Evolutionary conservation across 2,113 vertebrate species (phyloP).

Genomic region (Odontesthes bonariensis): DNA sequence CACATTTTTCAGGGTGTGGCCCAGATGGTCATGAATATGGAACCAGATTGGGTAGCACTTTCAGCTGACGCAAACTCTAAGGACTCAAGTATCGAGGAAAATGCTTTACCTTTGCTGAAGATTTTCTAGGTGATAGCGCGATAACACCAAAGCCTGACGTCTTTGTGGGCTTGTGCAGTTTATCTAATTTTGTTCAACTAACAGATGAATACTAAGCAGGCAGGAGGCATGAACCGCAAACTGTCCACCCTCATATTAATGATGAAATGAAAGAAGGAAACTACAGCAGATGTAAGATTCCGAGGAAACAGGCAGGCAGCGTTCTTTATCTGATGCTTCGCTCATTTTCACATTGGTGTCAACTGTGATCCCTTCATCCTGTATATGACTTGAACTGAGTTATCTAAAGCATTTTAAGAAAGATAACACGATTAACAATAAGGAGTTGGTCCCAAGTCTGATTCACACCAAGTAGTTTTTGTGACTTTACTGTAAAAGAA

Average conservation of each 20-base stretch:
- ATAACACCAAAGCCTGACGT: not conserved
- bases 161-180: not conserved
- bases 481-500: not conserved
- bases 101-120: too few species aligned
- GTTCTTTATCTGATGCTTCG: slow-evolving; percentile 8
- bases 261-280: slow-evolving; percentile 4
- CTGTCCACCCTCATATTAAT: not conserved
- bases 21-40: slow-evolving; percentile 81
- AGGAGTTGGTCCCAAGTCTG: too few species aligned
- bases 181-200: not conserved
- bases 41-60: slow-evolving; percentile 30
- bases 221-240: slow-evolving; percentile 4
- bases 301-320: not conserved
- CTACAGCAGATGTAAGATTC: too few species aligned
- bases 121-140: too few species aligned
- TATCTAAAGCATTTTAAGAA: too few species aligned
- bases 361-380: slow-evolving; percentile 21
- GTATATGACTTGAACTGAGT: not conserved
- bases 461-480: not conserved
- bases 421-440: too few species aligned
- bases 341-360: slow-evolving; percentile 18
- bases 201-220: slow-evolving; percentile 9
- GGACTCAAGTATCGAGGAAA: slow-evolving; percentile 3
- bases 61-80: slow-evolving; percentile 32
- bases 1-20: slow-evolving; percentile 63